Evolutionary conservation across 2,888 invertebrate genomes (phyloP), one percentile per base, ranked within the genome.

Genomic region (Epinotia demarniana): DNA sequence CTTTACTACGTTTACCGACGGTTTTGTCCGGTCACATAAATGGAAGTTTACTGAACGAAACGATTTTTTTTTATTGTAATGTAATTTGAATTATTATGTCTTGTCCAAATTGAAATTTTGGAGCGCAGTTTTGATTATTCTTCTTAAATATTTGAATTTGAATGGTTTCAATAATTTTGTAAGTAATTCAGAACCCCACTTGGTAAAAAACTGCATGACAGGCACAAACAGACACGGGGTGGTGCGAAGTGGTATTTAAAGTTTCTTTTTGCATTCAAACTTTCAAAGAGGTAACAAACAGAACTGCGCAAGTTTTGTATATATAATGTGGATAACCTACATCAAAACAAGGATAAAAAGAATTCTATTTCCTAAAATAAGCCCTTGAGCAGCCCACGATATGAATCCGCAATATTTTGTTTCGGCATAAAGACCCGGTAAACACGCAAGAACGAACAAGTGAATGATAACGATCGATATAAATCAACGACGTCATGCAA

Each of bases 401-500:
- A 80, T 79, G 80, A 80, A 73, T 79, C 78, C 77, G 78, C 80
- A 78, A 80, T 80, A 72, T 75, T 75, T 62, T 62, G 33, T 27
- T 60, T 60, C 55, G 71, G 46, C 67, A 75, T 60, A 71, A 73
- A 70, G 39, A 66, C 27, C 64, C 72, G 69, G 76, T 70, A 73
- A 73, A 77, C 67, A 73, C 70, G 71, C 77, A 43, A 69, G 62
- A 58, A 53, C 61, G 70, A 72, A 77, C 79, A 78, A 82, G 80
- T 82, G 82, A 80, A 80, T 82, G 84, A 87, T 87, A 85, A 84
- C 77, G 81, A 85, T 85, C 86, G 80, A 82, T 84, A 83, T 78
- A 81, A 84, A 82, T 79, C 79, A 84, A 82, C 85, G 77, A 78
- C 78, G 87, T 88, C 88, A 88, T 84, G 82, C 78, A 74, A 82